These are phyloP conservation scores for Ia io DNA, from an alignment of 2,113 vertebrate species.

Conservation along the genomic window DNA sequence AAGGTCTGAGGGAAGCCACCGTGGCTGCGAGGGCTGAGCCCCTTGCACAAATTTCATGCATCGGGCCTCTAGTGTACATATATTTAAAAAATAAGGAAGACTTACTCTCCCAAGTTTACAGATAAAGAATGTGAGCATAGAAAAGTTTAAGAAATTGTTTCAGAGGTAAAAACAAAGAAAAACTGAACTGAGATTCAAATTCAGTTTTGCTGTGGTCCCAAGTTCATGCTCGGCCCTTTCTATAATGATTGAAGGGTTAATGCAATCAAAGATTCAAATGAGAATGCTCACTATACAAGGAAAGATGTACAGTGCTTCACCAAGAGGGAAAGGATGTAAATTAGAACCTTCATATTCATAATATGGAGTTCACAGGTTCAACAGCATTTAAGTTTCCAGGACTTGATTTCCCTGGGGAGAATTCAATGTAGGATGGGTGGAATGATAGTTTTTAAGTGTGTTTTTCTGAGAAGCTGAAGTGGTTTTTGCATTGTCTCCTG, in stretches of 20 bases:
- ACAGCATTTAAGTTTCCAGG: neutral
- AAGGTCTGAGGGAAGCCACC: too few species aligned
- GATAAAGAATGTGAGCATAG: neutral
- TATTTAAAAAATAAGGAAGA: neutral
- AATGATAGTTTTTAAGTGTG: neutral
- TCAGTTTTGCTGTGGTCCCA: neutral
- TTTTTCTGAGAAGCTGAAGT: slow-evolving; percentile 28
- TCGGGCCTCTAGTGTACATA: too few species aligned
- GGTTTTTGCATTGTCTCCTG: neutral
- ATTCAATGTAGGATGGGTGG: neutral
- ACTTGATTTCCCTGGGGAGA: neutral
- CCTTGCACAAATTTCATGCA: too few species aligned
- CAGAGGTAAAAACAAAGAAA: neutral
- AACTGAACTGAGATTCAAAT: neutral
- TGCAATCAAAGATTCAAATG: neutral
- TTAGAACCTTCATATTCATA: neutral
- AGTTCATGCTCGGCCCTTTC: too few species aligned
- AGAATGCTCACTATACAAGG: neutral
- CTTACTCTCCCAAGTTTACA: neutral
- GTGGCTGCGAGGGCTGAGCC: too few species aligned
- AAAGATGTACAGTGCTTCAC: neutral
- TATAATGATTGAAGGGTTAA: neutral
- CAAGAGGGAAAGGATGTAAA: neutral
- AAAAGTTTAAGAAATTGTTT: neutral
- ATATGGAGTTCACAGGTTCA: neutral